Evolutionary conservation across 1,140 invertebrate species (phyloP), one percentile per base, ranked within the genome.

Genomic region (Anastrepha ludens): DNA sequence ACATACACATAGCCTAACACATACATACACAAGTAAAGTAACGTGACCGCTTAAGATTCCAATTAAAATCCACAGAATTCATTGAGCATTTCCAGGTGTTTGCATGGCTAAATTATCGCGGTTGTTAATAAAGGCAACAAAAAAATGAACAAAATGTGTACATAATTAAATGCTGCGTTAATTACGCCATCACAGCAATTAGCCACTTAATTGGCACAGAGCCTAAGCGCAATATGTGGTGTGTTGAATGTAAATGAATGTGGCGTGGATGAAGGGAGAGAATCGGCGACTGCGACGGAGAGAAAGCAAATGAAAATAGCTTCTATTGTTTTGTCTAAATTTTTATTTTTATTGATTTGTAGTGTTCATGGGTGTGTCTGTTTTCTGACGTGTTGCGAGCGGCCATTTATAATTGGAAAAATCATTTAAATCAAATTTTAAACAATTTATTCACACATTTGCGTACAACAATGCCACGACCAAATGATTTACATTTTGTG

Each of bases 141-240:
- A 17, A 29, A 58, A 81, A 55, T 81, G 44, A n/a, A 81, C 44
- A n/a, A 81, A 81, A 17, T 58, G 47, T 29, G n/a, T 81, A 47
- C 74, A 81, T 81, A 55, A 81, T 81, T 81, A 55, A 81, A 81
- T 81, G 74, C 17, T 81, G 47, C 47, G 74, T 81, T 81, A 81
- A 81, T 81, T 81, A 55, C 74, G 74, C 74, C 74, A 81, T 81
- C 74, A 55, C 74, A 55, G n/a, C 74, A n/a, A 81, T 55, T 74
- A 81, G 47, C 74, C 74, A 81, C 74, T 81, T 81, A 81, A 81
- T 81, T 81, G 74, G 74, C 47, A 55, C 74, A 81, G 9, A 15
- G 44, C 70, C 15, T 74, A 74, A 74, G 70, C 70, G n/a, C 44
- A 50, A 81, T 81, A 20, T 29, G 15, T 55, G 7, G 47, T 15